These are phyloP conservation scores for Tetragonisca angustula DNA, from an alignment of 2,888 invertebrate species.

Conservation along the genomic window DNA sequence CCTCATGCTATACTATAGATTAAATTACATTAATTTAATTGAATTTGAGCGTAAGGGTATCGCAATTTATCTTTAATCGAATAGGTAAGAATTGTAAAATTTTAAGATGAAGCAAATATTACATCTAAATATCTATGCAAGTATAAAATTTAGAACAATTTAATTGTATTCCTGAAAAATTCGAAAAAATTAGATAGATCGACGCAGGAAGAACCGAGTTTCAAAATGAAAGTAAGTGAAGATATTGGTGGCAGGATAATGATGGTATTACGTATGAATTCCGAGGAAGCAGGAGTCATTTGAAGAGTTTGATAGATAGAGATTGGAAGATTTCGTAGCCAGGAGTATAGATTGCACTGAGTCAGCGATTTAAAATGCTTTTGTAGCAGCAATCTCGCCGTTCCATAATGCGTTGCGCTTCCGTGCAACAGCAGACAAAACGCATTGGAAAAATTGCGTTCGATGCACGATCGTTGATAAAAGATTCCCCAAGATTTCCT, in stretches of 20 bases:
- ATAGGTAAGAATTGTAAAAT: too few relatives aligned
- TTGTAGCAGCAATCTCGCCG: not conserved
- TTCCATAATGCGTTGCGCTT: not conserved
- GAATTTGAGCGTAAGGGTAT: too few relatives aligned
- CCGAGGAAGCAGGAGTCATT: slow-evolving; percentile 3
- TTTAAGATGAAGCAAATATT: too few relatives aligned
- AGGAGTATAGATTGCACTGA: slow-evolving; percentile 21
- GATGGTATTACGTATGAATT: slow-evolving; percentile 27
- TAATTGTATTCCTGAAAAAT: too few relatives aligned
- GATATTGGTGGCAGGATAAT: slow-evolving; percentile 12
- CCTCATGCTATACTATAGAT: too few relatives aligned
- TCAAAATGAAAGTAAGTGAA: not conserved
- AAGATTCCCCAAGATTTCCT: not conserved
- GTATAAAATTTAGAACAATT: too few relatives aligned
- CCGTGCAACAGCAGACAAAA: slow-evolving; percentile 1
- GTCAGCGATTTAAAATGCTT: slow-evolving; percentile 46
- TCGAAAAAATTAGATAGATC: too few relatives aligned
- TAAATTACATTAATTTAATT: too few relatives aligned
- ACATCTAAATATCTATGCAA: too few relatives aligned
- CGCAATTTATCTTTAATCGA: too few relatives aligned
- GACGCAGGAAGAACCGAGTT: not conserved
- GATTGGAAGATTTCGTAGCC: slow-evolving; percentile 31
- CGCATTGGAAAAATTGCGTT: slow-evolving; percentile 11
- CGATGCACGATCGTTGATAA: not conserved
- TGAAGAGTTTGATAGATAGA: slow-evolving; percentile 38